A percentile compares a stretch with the other conserved stretches of the same genome.
phyloP scores from a whole-genome alignment of 2,797 vertebrate genomes.

The Molossus molossus region DNA sequence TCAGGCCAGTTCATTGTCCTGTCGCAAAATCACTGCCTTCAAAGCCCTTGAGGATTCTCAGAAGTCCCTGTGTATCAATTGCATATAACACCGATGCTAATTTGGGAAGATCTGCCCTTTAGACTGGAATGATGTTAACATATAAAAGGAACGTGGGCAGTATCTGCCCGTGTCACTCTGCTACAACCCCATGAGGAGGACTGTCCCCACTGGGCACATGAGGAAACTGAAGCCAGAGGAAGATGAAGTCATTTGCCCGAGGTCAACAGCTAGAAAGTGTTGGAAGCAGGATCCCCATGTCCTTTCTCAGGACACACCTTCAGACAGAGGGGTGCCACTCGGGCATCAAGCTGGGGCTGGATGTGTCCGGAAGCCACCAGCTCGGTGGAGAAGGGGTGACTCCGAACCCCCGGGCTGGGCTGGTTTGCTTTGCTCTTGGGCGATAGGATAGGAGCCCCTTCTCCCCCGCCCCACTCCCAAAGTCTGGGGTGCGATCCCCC shows the following conservation, averaged over 20 bases:
- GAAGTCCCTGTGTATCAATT: neutral
- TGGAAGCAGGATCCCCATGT: neutral
- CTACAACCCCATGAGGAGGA: neutral
- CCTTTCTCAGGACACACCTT: neutral
- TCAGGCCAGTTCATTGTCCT: neutral
- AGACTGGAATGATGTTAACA: neutral
- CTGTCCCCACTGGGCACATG: too few species aligned
- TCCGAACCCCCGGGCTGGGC: neutral
- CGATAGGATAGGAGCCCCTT: neutral
- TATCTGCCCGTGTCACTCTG: neutral
- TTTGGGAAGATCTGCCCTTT: slow-evolving; percentile 9
- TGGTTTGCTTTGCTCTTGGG: neutral
- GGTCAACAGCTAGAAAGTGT: neutral
- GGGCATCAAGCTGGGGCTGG: neutral
- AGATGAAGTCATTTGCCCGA: neutral
- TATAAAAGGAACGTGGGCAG: neutral
- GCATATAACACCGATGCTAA: neutral
- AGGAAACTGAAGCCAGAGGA: neutral
- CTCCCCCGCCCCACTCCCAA: fast-evolving
- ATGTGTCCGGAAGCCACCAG: neutral
- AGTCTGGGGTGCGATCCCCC: neutral
- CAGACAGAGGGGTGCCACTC: neutral
- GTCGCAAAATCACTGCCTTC: slow-evolving; percentile 8
- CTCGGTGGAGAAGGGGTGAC: neutral
- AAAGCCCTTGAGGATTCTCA: neutral